phyloP scores from a whole-genome alignment of 2,797 vertebrate genomes.

The Babyrousa celebensis region DNA sequence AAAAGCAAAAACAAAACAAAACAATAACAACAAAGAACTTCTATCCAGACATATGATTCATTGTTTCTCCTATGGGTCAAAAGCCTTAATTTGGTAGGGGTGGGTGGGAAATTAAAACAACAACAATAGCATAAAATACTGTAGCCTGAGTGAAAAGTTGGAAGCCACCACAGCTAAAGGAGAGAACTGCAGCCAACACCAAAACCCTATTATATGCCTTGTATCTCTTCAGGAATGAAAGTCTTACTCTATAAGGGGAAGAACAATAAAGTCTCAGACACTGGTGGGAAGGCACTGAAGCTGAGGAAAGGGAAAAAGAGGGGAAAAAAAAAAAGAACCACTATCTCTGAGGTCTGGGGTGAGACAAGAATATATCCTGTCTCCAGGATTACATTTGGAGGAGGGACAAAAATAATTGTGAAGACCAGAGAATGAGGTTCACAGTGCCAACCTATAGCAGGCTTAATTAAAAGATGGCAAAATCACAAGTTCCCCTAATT shows the following conservation, averaged over 20 bases:
- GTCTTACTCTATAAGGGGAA: neutral
- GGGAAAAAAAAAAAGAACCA: neutral
- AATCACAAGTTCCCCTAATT: neutral
- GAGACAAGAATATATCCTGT: neutral
- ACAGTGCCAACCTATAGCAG: neutral
- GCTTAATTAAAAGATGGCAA: neutral
- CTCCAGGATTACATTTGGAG: neutral
- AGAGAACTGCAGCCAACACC: neutral
- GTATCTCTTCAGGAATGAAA: neutral
- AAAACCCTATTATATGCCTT: neutral
- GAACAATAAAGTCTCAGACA: neutral
- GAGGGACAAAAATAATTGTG: neutral
- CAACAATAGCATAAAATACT: neutral
- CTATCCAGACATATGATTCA: neutral
- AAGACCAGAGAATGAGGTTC: neutral
- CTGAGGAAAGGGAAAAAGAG: neutral
- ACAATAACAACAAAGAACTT: neutral
- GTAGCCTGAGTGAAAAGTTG: neutral
- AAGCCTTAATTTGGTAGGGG: neutral
- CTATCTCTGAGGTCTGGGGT: neutral
- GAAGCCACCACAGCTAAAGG: neutral
- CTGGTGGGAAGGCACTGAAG: neutral
- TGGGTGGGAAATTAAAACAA: neutral
- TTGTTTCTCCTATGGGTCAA: neutral
- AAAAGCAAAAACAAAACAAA: too few relatives aligned